A percentile compares a stretch with the other conserved stretches of the same genome.
phyloP scores from a whole-genome alignment of 2,797 vertebrate genomes.

The Falco berigora region DNA sequence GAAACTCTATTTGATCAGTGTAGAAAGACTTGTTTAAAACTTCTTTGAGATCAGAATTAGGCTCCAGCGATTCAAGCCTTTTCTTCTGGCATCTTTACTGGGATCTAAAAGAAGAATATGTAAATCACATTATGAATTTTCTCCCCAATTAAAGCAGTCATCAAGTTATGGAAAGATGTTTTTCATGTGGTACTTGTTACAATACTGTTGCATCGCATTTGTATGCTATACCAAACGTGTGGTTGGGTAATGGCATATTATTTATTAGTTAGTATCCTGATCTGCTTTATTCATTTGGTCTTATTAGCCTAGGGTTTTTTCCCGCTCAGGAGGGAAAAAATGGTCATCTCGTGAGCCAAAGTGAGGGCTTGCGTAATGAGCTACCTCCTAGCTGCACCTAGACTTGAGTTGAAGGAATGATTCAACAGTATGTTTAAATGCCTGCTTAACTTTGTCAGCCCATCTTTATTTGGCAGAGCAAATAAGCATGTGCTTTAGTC shows the following conservation, averaged over 20 bases:
- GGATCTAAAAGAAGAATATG: slow-evolving; percentile 24
- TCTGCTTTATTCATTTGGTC: not conserved
- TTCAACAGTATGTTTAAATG: not conserved
- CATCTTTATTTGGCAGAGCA: not conserved
- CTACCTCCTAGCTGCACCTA: not conserved
- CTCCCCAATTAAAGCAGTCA: slow-evolving; percentile 24
- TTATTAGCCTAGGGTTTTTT: not conserved
- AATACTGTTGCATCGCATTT: fast-evolving
- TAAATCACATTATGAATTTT: slow-evolving; percentile 21
- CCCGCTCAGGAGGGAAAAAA: not conserved
- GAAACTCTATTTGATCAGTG: slow-evolving; percentile 43
- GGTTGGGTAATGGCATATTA: not conserved
- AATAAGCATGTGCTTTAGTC: not conserved
- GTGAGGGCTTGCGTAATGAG: not conserved
- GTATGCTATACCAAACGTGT: not conserved
- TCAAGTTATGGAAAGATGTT: not conserved
- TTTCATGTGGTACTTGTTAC: not conserved
- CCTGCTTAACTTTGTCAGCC: not conserved
- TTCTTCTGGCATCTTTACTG: slow-evolving; percentile 15
- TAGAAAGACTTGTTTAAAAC: slow-evolving; percentile 55
- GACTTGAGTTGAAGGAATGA: not conserved
- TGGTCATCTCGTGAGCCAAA: not conserved
- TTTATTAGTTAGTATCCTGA: not conserved
- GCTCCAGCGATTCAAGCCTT: not conserved
- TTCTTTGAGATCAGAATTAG: slow-evolving; percentile 42